These are phyloP conservation scores for Nephrotoma appendiculata DNA, from an alignment of 2,888 invertebrate genomes.

Conservation along the genomic window DNA sequence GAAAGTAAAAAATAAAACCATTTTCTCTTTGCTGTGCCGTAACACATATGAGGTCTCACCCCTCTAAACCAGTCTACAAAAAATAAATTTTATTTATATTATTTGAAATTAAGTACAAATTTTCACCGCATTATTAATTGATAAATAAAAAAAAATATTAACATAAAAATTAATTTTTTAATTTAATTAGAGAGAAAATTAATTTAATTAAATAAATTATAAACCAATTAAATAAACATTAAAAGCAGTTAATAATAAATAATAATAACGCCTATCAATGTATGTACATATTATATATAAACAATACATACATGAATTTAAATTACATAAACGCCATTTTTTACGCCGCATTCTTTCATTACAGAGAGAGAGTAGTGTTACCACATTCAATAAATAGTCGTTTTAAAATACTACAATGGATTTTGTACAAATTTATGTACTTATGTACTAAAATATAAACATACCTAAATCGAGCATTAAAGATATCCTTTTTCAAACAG, in stretches of 20 bases:
- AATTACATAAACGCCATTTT: not conserved
- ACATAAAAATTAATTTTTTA: not conserved
- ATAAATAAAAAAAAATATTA: too few species aligned
- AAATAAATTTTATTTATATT: too few species aligned
- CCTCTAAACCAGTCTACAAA: too few species aligned
- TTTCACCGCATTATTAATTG: too few species aligned
- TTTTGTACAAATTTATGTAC: not conserved
- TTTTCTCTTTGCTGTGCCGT: too few species aligned
- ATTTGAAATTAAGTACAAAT: too few species aligned
- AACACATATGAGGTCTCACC: too few species aligned
- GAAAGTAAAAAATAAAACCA: too few species aligned
- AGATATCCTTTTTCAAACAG: not conserved
- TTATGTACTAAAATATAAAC: not conserved
- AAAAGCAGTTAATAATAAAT: not conserved
- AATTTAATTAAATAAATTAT: not conserved
- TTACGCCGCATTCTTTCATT: constrained; percentile 1
- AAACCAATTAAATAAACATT: not conserved
- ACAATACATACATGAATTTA: not conserved
- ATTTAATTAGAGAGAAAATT: not conserved
- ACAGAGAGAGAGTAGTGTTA: not conserved
- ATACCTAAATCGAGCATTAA: not conserved
- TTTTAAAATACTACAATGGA: not conserved
- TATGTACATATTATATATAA: not conserved
- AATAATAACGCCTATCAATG: not conserved
- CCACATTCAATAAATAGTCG: not conserved